phyloP scores from a whole-genome alignment of 2,113 vertebrate species.

The Poecilia latipinna region DNA sequence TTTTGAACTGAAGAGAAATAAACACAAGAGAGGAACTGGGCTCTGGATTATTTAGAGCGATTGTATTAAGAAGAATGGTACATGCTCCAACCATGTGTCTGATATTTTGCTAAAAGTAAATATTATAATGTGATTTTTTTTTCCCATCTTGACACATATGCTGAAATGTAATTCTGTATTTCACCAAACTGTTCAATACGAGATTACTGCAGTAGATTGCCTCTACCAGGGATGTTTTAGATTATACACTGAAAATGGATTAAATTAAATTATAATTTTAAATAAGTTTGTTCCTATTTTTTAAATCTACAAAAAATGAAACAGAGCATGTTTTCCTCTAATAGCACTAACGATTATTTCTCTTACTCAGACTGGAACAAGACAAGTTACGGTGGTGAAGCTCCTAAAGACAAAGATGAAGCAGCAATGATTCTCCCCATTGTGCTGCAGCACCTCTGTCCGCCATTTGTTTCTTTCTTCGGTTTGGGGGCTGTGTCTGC shows the following conservation, averaged over 20 bases:
- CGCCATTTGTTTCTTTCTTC: conserved; percentile 93
- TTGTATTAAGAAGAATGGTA: neutral
- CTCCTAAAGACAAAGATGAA: conserved; percentile 86
- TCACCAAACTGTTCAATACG: too few species aligned
- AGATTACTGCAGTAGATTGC: too few species aligned
- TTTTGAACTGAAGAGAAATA: too few species aligned
- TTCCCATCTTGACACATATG: neutral
- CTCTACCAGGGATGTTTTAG: neutral
- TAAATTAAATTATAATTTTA: neutral
- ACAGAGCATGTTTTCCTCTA: neutral
- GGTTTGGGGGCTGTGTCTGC: conserved; percentile 95
- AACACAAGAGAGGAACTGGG: too few species aligned
- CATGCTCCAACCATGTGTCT: neutral
- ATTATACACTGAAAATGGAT: neutral
- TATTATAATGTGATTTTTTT: neutral
- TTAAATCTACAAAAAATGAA: neutral
- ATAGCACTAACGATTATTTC: neutral
- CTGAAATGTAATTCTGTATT: neutral
- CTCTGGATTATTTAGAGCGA: neutral
- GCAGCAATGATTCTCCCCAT: conserved; percentile 98
- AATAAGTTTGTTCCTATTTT: neutral
- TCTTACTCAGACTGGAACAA: conserved; percentile 90
- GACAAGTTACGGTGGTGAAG: conserved; percentile 84
- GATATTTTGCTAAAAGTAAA: neutral
- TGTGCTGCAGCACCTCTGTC: conserved; percentile 94